Percentiles rank a stretch among this genome's conserved stretches.
Evolutionary conservation across 2,888 invertebrate genomes (phyloP).

Genomic region (Drosophila ustulata): DNA sequence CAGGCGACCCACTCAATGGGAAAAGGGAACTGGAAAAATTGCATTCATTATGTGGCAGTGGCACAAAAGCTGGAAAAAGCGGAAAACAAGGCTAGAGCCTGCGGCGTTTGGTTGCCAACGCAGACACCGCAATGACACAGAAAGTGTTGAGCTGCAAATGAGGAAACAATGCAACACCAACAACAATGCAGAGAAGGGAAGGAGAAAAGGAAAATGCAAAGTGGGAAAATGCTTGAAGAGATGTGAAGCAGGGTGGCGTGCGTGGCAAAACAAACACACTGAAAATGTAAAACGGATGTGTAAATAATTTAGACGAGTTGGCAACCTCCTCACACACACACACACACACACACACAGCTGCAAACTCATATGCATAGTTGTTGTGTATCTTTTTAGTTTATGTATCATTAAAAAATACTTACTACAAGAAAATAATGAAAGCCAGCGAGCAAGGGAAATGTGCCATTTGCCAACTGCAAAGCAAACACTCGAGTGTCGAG

Average conservation of each 20-base stretch:
- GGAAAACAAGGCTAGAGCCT: conserved; percentile 69
- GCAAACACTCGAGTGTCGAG: conserved; percentile 60
- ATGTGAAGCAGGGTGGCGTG: conserved; percentile 47
- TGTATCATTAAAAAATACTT: conserved; percentile 81
- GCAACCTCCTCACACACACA: conserved; percentile 31
- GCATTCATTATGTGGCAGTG: conserved; percentile 83
- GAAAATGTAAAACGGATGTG: conserved; percentile 79
- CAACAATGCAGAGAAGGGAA: conserved; percentile 14
- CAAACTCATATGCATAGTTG: conserved; percentile 32
- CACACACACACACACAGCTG: conserved; percentile 8
- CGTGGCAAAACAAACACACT: conserved; percentile 68
- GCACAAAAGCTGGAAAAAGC: conserved; percentile 60
- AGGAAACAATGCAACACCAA: conserved; percentile 70
- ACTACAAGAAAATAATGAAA: conserved; percentile 63
- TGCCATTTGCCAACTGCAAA: conserved; percentile 75
- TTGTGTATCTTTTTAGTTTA: conserved; percentile 78
- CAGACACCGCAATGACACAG: conserved; percentile 76
- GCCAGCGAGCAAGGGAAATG: conserved; percentile 64
- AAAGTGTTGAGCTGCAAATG: conserved; percentile 77
- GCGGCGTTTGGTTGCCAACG: conserved; percentile 59
- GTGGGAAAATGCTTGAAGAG: conserved; percentile 63
- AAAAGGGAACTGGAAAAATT: conserved; percentile 69
- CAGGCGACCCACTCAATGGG: conserved; percentile 56
- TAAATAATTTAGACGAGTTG: conserved; percentile 81
- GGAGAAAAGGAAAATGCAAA: conserved; percentile 45